Evolutionary conservation across 2,888 invertebrate genomes (phyloP).

Genomic region (Brachypalpus laphriformis): DNA sequence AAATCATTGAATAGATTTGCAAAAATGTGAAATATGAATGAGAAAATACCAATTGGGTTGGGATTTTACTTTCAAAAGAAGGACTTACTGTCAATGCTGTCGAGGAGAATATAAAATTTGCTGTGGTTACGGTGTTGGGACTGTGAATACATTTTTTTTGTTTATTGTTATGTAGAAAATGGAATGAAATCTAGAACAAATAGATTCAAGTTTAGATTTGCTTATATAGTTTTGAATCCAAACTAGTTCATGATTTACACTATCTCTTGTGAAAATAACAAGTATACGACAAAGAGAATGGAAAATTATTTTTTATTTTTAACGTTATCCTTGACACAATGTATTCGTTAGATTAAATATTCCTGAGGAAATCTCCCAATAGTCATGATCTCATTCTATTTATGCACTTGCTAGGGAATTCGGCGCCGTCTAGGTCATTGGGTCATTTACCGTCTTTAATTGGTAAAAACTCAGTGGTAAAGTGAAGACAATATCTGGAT

Average conservation of each 20-base stretch:
- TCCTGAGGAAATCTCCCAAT: constrained; percentile 1
- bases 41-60: constrained; percentile 50
- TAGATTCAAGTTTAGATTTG: constrained; percentile 28
- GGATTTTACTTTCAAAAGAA: constrained; percentile 44
- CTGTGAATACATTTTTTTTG: constrained; percentile 24
- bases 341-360: background rate
- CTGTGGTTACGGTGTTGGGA: constrained; percentile 33
- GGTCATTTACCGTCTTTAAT: background rate
- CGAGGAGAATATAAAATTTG: constrained; percentile 52
- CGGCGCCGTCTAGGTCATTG: background rate
- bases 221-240: background rate
- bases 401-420: background rate
- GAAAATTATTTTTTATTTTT: constrained; percentile 3
- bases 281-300: constrained; percentile 30
- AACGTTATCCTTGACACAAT: background rate
- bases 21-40: constrained; percentile 60
- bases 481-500: background rate
- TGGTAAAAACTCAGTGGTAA: background rate
- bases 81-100: constrained; percentile 42
- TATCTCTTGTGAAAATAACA: background rate
- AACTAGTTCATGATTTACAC: background rate
- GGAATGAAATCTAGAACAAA: constrained; percentile 40
- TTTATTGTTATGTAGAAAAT: constrained; percentile 1
- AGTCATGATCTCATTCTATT: constrained; percentile 6
- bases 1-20: constrained; percentile 57